Conservation (phyloP, 2,113 vertebrate genomes). For the Hyaena hyaena region DNA sequence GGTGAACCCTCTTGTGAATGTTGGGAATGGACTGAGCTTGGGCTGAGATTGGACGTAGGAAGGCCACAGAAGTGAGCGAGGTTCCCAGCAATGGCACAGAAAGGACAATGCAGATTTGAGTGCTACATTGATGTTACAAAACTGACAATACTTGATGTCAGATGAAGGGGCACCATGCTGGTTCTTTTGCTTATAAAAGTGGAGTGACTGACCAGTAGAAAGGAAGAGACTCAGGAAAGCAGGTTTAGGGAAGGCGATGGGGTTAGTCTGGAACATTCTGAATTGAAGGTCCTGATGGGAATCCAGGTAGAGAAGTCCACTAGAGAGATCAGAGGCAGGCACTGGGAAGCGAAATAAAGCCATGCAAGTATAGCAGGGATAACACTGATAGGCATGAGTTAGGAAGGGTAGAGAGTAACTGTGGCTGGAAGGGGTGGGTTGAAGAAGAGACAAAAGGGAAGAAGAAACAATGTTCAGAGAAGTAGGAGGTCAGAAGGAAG, state of each 20-base stretch:
- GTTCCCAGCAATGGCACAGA: background rate
- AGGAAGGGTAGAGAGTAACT: background rate
- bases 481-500: background rate
- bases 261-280: background rate
- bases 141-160: background rate
- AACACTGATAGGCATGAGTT: no score
- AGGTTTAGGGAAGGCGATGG: background rate
- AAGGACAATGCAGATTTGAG: background rate
- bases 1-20: no score
- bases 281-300: background rate
- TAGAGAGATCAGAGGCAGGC: background rate
- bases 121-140: background rate
- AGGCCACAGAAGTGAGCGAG: background rate
- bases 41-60: background rate
- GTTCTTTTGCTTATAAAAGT: background rate
- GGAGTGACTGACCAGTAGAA: background rate
- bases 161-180: background rate
- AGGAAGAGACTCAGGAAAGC: background rate
- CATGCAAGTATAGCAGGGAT: accelerated
- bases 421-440: accelerated
- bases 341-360: background rate
- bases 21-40: background rate
- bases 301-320: background rate
- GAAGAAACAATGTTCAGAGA: background rate
- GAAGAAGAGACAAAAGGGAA: background rate